Percentiles rank a stretch among this genome's conserved stretches.
phyloP scores from a whole-genome alignment of 2,797 vertebrate genomes.

The Vireo griseus region DNA sequence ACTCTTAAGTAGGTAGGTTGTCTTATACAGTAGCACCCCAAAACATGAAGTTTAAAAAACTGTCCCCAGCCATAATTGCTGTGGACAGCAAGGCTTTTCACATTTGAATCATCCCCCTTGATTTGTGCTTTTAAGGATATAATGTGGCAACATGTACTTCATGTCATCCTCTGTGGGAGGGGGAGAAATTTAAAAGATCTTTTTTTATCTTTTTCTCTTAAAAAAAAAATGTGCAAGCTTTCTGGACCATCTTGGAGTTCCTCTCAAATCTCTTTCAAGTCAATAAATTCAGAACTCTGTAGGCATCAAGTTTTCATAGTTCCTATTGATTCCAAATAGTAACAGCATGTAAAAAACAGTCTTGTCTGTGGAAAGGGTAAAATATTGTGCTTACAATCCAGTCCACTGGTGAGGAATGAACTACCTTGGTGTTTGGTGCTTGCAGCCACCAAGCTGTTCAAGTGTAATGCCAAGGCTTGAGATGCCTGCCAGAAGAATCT shows the following conservation, averaged over 20 bases:
- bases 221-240: not conserved
- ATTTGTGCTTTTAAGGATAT: not conserved
- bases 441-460: not conserved
- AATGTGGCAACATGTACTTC: not conserved
- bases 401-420: not conserved
- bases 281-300: not conserved
- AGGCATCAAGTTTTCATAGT: not conserved
- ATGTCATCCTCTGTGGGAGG: not conserved
- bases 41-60: not conserved
- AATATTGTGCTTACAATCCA: not conserved
- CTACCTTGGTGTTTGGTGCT: not conserved
- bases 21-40: not conserved
- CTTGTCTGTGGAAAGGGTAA: not conserved
- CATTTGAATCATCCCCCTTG: not conserved
- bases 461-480: not conserved
- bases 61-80: not conserved
- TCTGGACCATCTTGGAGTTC: not conserved
- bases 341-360: not conserved
- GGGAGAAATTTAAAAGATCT: not conserved
- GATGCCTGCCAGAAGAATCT: not conserved
- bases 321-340: not conserved
- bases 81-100: not conserved
- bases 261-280: not conserved
- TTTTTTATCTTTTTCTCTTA: not conserved
- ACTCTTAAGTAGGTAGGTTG: not conserved